Percentiles rank a stretch among this genome's conserved stretches.
These are phyloP conservation scores for Podotricha telesiphe DNA, from an alignment of 2,888 invertebrate species.

Conservation along the genomic window DNA sequence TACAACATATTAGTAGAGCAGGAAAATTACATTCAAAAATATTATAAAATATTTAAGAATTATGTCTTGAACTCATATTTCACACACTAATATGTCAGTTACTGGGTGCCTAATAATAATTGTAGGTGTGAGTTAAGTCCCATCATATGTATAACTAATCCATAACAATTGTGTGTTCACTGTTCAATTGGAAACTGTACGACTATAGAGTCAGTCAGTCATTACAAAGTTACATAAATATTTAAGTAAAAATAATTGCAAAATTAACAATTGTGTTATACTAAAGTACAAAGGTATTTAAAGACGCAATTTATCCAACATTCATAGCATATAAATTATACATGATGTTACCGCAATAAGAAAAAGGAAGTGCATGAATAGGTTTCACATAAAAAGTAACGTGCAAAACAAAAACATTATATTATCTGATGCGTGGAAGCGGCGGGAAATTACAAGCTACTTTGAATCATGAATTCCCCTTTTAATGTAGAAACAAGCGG, in stretches of 20 bases:
- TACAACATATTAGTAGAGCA: no score
- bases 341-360: constrained; percentile 38
- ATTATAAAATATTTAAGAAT: no score
- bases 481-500: not conserved
- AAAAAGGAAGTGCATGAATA: constrained; percentile 42
- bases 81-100: no score
- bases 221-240: not conserved
- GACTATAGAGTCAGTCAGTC: no score
- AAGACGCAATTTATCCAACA: not conserved
- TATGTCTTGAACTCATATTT: no score
- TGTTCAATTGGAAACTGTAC: no score
- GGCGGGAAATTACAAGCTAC: constrained; percentile 43
- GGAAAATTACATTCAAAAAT: no score
- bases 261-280: not conserved
- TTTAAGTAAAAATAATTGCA: not conserved
- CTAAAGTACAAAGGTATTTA: not conserved
- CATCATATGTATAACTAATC: no score
- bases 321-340: constrained; percentile 30
- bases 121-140: no score
- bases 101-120: no score
- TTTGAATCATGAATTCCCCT: constrained; percentile 28
- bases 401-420: constrained; percentile 34
- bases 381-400: constrained; percentile 39
- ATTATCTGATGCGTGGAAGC: constrained; percentile 37
- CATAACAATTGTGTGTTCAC: no score